Evolutionary conservation across 2,113 vertebrate genomes (phyloP), one percentile per base, ranked within the genome.

Genomic region (Trematocara zebra): DNA sequence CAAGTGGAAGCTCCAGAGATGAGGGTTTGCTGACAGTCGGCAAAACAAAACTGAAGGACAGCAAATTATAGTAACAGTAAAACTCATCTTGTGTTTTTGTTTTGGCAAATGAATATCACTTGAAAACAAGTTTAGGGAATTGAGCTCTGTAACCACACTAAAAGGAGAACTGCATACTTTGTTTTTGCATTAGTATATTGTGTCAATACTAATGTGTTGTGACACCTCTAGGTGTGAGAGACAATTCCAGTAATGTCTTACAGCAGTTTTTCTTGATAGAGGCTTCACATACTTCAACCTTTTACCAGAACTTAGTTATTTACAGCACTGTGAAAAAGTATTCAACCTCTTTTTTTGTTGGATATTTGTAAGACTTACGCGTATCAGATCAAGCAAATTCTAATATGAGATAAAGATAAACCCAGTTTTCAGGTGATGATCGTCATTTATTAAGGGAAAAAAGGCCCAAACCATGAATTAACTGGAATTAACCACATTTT

Each of bases 321-420:
- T n/a, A n/a, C 8, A 26, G 5, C n/a, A 26, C 67, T 72, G 0
- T 44, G 12, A 72, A 72, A 72, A 44, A 26, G 37, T 26, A 12
- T 44, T 40, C 6, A 40, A 4, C 37, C 12, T 3, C 20, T 9
- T 6, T 23, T 72, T 72, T 26, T 26, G 35, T 69, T 69, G 0
- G 18, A 67, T 40, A 40, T 67, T 0, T 23, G 61, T 40, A 0
- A 20, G 61, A 42, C n/a, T 42, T 40, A 0, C 0, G 1, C 9
- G 0, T 42, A 23, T 42, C 11, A 69, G n/a, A 23, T 23, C 11
- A 69, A 42, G n/a, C 2, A 42, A 69, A 23, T 23, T 69, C n/a
- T 69, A 42, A 69, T 69, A 69, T 69, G 11, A 9, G 7, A 69
- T 1, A 0, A 72, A 6, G 20, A 44, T 72, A 7, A 26, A 20